phyloP scores from a whole-genome alignment of 2,113 vertebrate genomes.

The Fulmarus glacialis region DNA sequence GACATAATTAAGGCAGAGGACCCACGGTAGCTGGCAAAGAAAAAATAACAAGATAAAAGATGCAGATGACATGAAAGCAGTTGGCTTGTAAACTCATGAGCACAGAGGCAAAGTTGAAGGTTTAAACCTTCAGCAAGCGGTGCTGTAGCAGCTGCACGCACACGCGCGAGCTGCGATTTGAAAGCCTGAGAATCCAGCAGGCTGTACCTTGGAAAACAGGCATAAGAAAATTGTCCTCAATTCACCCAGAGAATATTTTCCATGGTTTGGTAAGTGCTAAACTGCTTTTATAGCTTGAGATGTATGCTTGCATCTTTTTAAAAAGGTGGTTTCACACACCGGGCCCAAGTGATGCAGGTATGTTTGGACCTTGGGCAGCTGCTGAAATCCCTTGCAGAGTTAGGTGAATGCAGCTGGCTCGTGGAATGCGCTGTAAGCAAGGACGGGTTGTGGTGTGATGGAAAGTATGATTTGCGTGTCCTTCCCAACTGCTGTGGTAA shows the following conservation, averaged over 20 bases:
- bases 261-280: neutral
- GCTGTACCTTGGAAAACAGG: neutral
- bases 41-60: neutral
- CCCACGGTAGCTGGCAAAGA: neutral
- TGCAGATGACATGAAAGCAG: neutral
- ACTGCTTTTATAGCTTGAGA: neutral
- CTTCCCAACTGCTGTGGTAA: neutral
- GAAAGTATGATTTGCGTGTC: neutral
- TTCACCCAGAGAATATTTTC: neutral
- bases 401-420: neutral
- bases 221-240: neutral
- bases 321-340: neutral
- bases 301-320: neutral
- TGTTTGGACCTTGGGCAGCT: neutral
- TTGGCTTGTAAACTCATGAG: neutral
- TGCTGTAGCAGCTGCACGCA: neutral
- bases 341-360: neutral
- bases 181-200: neutral
- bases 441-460: accelerated
- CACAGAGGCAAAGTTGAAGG: neutral
- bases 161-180: neutral
- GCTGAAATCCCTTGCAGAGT: neutral
- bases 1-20: neutral
- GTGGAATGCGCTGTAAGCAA: neutral
- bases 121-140: neutral